Evolutionary conservation across 2,888 invertebrate species (phyloP).

Genomic region (Heliconius hortense): DNA sequence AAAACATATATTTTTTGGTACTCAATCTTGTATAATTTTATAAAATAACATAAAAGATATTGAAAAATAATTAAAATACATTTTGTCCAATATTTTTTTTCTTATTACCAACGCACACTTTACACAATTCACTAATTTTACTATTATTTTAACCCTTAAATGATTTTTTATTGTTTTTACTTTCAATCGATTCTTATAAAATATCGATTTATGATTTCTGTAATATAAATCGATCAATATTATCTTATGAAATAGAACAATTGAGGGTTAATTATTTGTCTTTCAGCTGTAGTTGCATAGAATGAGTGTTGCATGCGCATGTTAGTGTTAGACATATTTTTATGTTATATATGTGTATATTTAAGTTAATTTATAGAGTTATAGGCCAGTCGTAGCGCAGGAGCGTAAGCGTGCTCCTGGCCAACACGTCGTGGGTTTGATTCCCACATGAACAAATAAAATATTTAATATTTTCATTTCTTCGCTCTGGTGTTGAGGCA

Average conservation of each 20-base stretch:
- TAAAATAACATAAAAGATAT: neutral
- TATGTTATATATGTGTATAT: neutral
- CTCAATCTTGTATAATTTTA: neutral
- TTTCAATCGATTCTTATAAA: neutral
- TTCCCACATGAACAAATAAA: neutral
- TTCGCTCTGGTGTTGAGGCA: too few relatives aligned
- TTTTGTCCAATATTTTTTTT: neutral
- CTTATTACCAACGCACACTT: neutral
- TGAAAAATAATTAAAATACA: neutral
- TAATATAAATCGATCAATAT: neutral
- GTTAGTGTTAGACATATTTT: neutral
- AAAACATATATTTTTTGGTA: too few relatives aligned
- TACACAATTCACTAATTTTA: neutral
- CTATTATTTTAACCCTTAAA: neutral
- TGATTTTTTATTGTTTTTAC: neutral
- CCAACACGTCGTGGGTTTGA: neutral
- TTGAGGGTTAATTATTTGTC: constrained; percentile 4
- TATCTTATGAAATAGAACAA: neutral
- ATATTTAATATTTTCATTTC: neutral
- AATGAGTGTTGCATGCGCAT: constrained; percentile 23
- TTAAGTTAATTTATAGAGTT: neutral
- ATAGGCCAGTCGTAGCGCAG: neutral
- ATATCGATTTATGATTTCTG: neutral
- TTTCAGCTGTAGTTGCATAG: constrained; percentile 6
- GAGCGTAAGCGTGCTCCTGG: neutral